Conservation (phyloP, 2,888 invertebrate genomes). For the Embidobia sp. region DNA sequence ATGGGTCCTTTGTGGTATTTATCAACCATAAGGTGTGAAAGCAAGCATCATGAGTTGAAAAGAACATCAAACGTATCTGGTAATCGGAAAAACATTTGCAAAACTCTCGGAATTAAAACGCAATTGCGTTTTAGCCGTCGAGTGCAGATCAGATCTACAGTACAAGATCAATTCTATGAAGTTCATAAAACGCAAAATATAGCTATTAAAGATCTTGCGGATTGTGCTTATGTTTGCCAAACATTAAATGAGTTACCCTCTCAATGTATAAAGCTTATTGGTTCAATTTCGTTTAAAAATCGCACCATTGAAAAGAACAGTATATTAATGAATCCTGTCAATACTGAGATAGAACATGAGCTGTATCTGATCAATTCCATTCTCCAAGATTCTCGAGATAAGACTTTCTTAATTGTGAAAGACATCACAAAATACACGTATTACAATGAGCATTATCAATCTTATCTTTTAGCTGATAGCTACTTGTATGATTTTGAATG, state of each 20-base stretch:
- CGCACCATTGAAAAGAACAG: background rate
- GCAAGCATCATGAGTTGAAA: slow-evolving; percentile 58
- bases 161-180: background rate
- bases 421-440: slow-evolving; percentile 4
- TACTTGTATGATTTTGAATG: background rate
- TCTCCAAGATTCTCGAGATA: background rate
- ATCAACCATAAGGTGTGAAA: slow-evolving; percentile 59
- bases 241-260: too few species aligned
- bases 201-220: too few species aligned
- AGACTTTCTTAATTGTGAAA: background rate
- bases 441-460: slow-evolving; percentile 6
- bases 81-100: slow-evolving; percentile 48
- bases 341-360: slow-evolving; percentile 13
- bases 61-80: slow-evolving; percentile 33
- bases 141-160: background rate
- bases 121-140: slow-evolving; percentile 50
- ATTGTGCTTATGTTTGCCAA: too few species aligned
- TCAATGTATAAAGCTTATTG: background rate
- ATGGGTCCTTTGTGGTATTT: slow-evolving; percentile 52
- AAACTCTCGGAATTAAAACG: slow-evolving; percentile 56
- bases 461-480: background rate
- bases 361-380: background rate
- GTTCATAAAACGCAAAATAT: too few species aligned
- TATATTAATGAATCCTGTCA: slow-evolving; percentile 16
- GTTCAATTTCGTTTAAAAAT: background rate